Percentiles rank a stretch among this genome's conserved stretches.
phyloP scores from a whole-genome alignment of 1,140 invertebrate genomes.

The Magallana angulata region DNA sequence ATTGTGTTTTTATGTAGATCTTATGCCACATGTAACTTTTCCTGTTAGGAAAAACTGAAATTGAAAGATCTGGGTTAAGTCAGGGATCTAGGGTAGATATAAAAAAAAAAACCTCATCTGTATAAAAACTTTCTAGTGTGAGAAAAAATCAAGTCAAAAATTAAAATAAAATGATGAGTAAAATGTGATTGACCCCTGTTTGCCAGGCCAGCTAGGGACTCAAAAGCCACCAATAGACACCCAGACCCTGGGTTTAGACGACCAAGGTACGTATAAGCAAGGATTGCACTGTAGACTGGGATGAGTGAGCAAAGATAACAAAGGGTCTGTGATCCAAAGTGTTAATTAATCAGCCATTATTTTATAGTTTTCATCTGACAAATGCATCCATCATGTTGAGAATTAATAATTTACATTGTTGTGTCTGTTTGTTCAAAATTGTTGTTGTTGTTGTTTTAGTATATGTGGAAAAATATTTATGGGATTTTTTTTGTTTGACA shows the following conservation, averaged over 20 bases:
- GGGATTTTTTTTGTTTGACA: neutral
- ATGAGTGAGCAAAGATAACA: neutral
- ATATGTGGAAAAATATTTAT: neutral
- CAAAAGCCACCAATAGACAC: neutral
- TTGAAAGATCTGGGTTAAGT: too few species aligned
- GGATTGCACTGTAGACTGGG: neutral
- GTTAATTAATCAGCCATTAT: neutral
- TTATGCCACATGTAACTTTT: too few species aligned
- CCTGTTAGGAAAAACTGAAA: too few species aligned
- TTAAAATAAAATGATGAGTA: too few species aligned
- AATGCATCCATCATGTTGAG: neutral
- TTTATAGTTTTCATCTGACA: neutral
- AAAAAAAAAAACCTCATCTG: too few species aligned
- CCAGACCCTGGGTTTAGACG: conserved; percentile 2
- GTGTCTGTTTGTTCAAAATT: neutral
- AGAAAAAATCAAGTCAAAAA: too few species aligned
- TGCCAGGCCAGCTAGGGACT: neutral
- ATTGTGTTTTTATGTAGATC: too few species aligned
- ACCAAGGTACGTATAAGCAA: conserved; percentile 16
- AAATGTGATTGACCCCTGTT: neutral
- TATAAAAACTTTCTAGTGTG: too few species aligned
- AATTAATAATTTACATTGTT: neutral
- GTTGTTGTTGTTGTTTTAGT: neutral
- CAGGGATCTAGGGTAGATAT: too few species aligned
- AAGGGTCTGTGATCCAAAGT: neutral